Base-by-base conservation (phyloP, 2,113 vertebrate genomes). In the Gymnogyps californianus region DNA sequence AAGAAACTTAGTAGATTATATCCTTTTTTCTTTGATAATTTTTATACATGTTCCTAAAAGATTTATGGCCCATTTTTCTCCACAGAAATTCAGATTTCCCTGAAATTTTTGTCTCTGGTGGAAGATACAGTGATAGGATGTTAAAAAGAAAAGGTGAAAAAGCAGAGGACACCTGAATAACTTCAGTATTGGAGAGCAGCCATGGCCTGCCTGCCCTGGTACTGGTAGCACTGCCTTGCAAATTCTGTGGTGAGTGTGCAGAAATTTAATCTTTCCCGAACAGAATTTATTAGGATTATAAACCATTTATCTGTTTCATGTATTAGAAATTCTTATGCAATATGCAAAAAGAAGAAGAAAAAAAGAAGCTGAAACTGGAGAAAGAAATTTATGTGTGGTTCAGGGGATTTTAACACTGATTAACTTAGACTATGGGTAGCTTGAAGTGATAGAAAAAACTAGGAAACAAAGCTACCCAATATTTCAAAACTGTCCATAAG, bases 251-350 rank as follows among this genome's bases (percentile, higher is more conserved):
- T 85, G 59, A 96, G 34, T 13, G 34, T 69, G 52, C 69, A 92
- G 80, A 87, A 95, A 92, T 89, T 59, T 92, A 87, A 85, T 92
- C 74, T 94, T 91, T 95, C 52, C 58, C 0, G 5, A 90, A 58
- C 34, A 83, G 54, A 85, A 57, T 88, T 92, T 96, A 90, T 93
- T 94, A 87, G 57, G 52, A 76, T 87, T 91, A 91, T 84, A 91
- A 93, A 72, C 47, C 44, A 72, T 79, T 95, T 95, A 36, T 76
- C 55, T 49, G 36, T 36, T 89, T 79, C 36, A 31, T 47, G 24
- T 66, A 42, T 86, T 75, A 90, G 29, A 90, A 90, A 81, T 67
- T 66, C 46, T 93, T 81, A 59, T 38, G 61, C 34, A 92, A 64
- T 79, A 95, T 44, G 29, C 24, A 87, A 91, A 84, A 94, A 66